phyloP scores from a whole-genome alignment of 2,797 vertebrate species.

The Odontamblyopus lacepedii region DNA sequence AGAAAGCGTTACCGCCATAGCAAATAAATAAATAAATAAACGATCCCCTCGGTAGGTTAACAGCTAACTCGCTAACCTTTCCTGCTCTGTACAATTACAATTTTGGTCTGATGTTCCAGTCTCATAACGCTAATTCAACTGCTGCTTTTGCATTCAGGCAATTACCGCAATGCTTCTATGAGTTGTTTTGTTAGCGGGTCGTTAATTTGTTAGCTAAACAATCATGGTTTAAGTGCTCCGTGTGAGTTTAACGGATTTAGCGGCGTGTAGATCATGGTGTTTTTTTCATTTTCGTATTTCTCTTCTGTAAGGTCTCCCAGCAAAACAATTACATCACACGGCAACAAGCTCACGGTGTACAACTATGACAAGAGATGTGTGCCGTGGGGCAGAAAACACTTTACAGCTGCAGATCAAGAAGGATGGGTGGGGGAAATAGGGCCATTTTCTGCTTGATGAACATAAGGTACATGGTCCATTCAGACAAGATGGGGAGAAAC shows the following conservation, averaged over 20 bases:
- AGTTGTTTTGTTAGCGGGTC: slow-evolving; percentile 50
- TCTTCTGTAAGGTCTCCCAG: slow-evolving; percentile 58
- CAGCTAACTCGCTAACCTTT: slow-evolving; percentile 47
- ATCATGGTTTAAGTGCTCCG: slow-evolving; percentile 39
- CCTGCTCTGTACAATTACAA: slow-evolving; percentile 64
- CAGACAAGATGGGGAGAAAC: slow-evolving; percentile 73
- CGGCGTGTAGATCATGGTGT: slow-evolving; percentile 32
- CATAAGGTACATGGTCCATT: slow-evolving; percentile 73
- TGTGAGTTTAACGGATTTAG: slow-evolving; percentile 54
- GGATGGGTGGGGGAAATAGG: slow-evolving; percentile 21
- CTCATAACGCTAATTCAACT: slow-evolving; percentile 55
- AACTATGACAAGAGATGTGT: slow-evolving; percentile 74
- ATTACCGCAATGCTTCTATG: slow-evolving; percentile 61
- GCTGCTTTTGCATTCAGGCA: slow-evolving; percentile 46
- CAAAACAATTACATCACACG: slow-evolving; percentile 74
- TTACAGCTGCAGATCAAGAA: slow-evolving; percentile 65
- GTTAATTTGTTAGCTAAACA: slow-evolving; percentile 65
- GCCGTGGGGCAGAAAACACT: slow-evolving; percentile 77
- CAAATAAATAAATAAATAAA: slow-evolving; percentile 48
- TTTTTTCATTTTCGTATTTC: slow-evolving; percentile 54
- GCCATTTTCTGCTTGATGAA: slow-evolving; percentile 74
- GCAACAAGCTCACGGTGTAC: slow-evolving; percentile 67
- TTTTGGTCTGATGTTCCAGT: slow-evolving; percentile 32
- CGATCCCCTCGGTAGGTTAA: slow-evolving; percentile 54
- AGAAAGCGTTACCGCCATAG: slow-evolving; percentile 69